Evolutionary conservation across 1,140 invertebrate genomes (phyloP).

Genomic region (Drosophila watanabei): DNA sequence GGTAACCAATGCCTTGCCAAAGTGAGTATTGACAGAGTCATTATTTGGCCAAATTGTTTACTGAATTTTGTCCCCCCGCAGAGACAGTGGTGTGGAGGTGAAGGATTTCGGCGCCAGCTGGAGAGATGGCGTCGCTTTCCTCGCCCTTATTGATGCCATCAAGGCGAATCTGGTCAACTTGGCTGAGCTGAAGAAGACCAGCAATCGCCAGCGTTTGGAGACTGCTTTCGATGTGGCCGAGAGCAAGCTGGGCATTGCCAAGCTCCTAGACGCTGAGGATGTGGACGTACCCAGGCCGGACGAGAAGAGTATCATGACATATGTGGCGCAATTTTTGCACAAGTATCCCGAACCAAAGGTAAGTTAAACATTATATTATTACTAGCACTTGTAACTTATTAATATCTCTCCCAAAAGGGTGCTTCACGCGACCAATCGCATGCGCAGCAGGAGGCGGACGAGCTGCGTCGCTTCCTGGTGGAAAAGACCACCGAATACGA

Average conservation of each 20-base stretch:
- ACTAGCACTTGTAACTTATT: too few species aligned
- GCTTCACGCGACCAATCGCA: slow-evolving; percentile 82
- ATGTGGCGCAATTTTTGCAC: slow-evolving; percentile 99
- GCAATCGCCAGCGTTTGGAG: slow-evolving; percentile 93
- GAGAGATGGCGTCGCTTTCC: slow-evolving; percentile 98
- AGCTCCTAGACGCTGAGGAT: slow-evolving; percentile 97
- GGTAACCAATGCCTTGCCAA: slow-evolving; percentile 97
- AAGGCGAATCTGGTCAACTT: slow-evolving; percentile 97
- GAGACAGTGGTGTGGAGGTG: slow-evolving; percentile 94
- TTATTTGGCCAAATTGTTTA: too few species aligned
- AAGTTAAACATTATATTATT: slow-evolving; percentile 11
- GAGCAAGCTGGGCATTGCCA: slow-evolving; percentile 95
- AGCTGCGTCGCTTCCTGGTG: slow-evolving; percentile 92
- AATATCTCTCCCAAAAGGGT: slow-evolving; percentile 55
- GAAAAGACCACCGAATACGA: slow-evolving; percentile 90
- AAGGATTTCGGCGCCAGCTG: slow-evolving; percentile 98
- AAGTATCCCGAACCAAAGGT: slow-evolving; percentile 95
- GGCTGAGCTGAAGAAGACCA: slow-evolving; percentile 90
- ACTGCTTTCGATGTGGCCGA: slow-evolving; percentile 98
- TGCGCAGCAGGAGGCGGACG: slow-evolving; percentile 93
- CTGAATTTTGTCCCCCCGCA: slow-evolving; percentile 79
- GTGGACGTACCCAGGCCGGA: slow-evolving; percentile 98
- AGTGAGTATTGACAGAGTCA: slow-evolving; percentile 88
- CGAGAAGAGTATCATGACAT: slow-evolving; percentile 99
- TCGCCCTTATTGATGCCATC: slow-evolving; percentile 98